A percentile compares a stretch with the other conserved stretches of the same genome.
Evolutionary conservation across 2,113 vertebrate species (phyloP).

Genomic region (Gavia stellata): DNA sequence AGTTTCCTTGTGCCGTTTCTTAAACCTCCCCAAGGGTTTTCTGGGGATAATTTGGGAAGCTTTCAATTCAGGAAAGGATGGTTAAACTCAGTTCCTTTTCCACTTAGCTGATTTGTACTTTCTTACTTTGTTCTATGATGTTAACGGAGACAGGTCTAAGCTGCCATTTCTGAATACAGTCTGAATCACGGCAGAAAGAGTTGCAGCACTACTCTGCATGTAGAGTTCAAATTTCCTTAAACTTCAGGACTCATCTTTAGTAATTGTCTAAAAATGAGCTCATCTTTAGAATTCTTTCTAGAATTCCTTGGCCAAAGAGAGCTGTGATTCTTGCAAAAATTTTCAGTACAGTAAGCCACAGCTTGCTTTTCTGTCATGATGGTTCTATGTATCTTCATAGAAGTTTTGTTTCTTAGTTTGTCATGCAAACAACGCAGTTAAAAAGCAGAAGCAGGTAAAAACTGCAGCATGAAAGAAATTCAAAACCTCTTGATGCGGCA

Average conservation of each 20-base stretch:
- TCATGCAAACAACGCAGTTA: neutral
- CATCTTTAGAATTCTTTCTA: neutral
- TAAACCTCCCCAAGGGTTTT: neutral
- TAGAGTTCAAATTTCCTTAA: neutral
- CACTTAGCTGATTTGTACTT: neutral
- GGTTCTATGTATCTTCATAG: neutral
- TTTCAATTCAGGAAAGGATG: neutral
- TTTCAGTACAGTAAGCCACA: neutral
- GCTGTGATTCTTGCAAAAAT: neutral
- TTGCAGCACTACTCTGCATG: neutral
- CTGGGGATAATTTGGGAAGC: neutral
- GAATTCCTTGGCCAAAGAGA: neutral
- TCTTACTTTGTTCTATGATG: neutral
- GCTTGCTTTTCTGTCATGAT: neutral
- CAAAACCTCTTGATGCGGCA: neutral
- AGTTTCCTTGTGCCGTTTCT: slow-evolving; percentile 11
- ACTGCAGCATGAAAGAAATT: neutral
- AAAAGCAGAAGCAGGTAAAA: neutral
- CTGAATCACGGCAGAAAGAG: neutral
- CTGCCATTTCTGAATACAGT: neutral
- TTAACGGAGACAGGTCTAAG: neutral
- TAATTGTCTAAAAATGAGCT: neutral
- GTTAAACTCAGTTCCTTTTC: neutral
- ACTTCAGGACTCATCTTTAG: neutral
- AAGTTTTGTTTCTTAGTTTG: neutral